Conservation (phyloP, 2,113 vertebrate genomes). For the Callorhinus ursinus region DNA sequence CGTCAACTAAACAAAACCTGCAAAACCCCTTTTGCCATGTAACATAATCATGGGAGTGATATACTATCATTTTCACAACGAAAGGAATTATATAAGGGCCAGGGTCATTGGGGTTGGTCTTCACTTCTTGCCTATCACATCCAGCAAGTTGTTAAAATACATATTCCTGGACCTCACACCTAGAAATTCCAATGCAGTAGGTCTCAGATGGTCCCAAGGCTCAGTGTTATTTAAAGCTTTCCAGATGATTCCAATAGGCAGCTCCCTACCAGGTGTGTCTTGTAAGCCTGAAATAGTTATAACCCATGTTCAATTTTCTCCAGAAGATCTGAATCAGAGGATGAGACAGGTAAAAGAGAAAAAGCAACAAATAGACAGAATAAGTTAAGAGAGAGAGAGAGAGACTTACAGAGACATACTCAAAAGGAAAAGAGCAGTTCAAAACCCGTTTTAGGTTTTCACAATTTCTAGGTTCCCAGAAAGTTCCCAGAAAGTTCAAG, state of each 20-base stretch:
- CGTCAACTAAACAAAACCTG: not conserved
- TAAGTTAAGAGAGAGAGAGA: not conserved
- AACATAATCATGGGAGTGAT: not conserved
- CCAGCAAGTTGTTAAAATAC: not conserved
- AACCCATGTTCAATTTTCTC: not conserved
- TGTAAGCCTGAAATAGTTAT: not conserved
- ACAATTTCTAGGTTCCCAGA: not conserved
- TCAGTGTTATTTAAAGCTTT: not conserved
- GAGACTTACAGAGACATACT: not conserved
- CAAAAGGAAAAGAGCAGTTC: not conserved
- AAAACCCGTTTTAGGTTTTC: not conserved
- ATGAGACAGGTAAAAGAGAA: not conserved
- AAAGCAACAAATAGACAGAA: not conserved
- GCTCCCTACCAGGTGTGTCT: not conserved
- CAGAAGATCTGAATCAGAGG: not conserved
- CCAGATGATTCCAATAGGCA: not conserved
- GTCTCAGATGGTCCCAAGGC: not conserved
- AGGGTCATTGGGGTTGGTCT: not conserved
- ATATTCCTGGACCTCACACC: not conserved
- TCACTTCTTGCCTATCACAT: not conserved
- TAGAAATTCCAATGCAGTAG: not conserved
- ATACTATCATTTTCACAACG: not conserved
- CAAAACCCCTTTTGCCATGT: not conserved
- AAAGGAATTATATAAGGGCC: not conserved
- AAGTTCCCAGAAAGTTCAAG: not conserved